phyloP scores from a whole-genome alignment of 2,797 vertebrate genomes.

The Cygnus olor region DNA sequence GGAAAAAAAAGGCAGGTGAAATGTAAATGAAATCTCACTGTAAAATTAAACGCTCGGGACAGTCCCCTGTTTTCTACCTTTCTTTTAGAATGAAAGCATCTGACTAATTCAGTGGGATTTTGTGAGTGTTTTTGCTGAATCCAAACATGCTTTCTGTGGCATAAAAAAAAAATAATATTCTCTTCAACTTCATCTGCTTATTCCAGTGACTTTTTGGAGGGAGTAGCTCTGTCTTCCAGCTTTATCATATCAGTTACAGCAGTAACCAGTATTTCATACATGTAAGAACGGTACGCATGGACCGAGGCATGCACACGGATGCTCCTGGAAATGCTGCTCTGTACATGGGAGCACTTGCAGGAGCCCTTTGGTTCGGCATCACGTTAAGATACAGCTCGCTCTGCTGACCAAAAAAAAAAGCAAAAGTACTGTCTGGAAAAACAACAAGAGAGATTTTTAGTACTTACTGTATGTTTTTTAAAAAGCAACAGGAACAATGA shows the following conservation, averaged over 20 bases:
- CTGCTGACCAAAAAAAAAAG: slow-evolving; percentile 4
- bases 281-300: neutral
- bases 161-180: neutral
- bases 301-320: rapidly evolving
- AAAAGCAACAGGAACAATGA: neutral
- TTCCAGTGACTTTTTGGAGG: neutral
- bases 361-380: neutral
- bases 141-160: neutral
- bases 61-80: neutral
- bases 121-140: neutral
- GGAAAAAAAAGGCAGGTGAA: neutral
- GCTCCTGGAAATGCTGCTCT: neutral
- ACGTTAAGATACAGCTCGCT: neutral
- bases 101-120: neutral
- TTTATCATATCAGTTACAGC: rapidly evolving
- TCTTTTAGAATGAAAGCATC: neutral
- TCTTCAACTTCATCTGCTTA: neutral
- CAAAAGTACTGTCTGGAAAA: neutral
- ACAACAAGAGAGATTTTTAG: neutral
- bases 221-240: neutral
- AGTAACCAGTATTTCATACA: neutral
- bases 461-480: neutral
- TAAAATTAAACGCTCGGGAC: neutral
- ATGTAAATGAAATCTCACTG: neutral
- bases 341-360: neutral